Percentiles rank a stretch among this genome's conserved stretches.
These are phyloP conservation scores for Patiria pectinifera DNA, from an alignment of 53 echinoderm and acorn worm genomes.

Conservation along the genomic window DNA sequence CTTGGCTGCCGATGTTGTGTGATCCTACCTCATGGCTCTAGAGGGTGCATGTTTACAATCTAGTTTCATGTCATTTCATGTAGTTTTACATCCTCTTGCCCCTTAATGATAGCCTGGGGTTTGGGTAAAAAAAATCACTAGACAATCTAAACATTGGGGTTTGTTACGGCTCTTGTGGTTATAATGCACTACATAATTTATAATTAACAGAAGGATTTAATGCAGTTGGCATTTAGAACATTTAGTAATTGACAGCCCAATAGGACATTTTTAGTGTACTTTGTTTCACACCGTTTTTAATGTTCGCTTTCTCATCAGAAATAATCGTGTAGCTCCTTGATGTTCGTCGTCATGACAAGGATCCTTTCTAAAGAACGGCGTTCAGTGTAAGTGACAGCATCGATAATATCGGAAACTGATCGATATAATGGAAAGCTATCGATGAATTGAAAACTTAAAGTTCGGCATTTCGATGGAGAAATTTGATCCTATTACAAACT, in stretches of 20 bases:
- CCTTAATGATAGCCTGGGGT: too few species aligned
- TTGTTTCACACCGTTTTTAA: background rate
- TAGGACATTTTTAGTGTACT: background rate
- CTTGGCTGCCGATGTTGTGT: background rate
- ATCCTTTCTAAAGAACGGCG: background rate
- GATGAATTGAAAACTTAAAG: background rate
- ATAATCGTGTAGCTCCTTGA: constrained; percentile 23
- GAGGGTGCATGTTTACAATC: background rate
- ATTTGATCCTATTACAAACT: background rate
- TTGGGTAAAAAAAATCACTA: too few species aligned
- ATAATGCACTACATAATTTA: too few species aligned
- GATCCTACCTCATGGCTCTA: background rate
- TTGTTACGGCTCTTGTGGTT: too few species aligned
- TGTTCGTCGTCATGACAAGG: background rate
- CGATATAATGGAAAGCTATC: background rate
- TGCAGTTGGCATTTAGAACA: background rate
- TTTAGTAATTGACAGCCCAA: background rate
- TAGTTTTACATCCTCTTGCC: background rate
- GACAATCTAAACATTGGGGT: too few species aligned
- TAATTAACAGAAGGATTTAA: too few species aligned
- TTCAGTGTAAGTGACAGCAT: background rate
- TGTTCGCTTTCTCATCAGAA: constrained; percentile 18
- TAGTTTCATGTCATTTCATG: background rate
- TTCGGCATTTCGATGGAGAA: background rate
- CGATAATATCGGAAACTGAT: background rate